A percentile compares a stretch with the other conserved stretches of the same genome.
These are phyloP conservation scores for Slavum lentiscoides DNA, from an alignment of 2,888 invertebrate species.

Conservation along the genomic window DNA sequence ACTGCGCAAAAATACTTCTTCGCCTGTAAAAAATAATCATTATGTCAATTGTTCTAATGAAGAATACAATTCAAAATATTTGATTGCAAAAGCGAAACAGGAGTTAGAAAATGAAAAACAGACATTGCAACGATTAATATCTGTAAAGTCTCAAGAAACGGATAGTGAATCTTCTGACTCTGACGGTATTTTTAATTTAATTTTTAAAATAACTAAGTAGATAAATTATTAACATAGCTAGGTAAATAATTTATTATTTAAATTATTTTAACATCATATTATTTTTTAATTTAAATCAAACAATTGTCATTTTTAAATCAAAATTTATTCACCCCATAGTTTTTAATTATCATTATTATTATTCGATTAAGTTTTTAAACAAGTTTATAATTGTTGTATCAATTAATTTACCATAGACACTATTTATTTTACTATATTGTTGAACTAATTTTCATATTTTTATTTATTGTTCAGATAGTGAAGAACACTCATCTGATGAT, in stretches of 20 bases:
- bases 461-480: constrained; percentile 58
- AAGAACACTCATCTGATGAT: constrained; percentile 61
- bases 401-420: too few species aligned
- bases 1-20: constrained; percentile 63
- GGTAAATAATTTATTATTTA: background rate
- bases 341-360: background rate
- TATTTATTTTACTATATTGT: background rate
- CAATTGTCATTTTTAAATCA: too few species aligned
- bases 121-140: constrained; percentile 32
- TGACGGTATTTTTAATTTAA: constrained; percentile 28
- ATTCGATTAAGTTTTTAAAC: background rate
- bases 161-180: constrained; percentile 39
- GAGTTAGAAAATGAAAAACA: constrained; percentile 71
- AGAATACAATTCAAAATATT: constrained; percentile 38
- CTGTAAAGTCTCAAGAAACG: constrained; percentile 38
- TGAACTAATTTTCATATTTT: background rate
- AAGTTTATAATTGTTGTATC: too few species aligned
- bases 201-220: background rate
- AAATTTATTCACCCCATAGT: too few species aligned
- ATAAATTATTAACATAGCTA: background rate
- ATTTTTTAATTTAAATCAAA: too few species aligned
- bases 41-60: constrained; percentile 13
- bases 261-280: too few species aligned
- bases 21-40: constrained; percentile 20
- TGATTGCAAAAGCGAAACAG: constrained; percentile 76